phyloP scores from a whole-genome alignment of 2,113 vertebrate species.

The Archilochus colubris region DNA sequence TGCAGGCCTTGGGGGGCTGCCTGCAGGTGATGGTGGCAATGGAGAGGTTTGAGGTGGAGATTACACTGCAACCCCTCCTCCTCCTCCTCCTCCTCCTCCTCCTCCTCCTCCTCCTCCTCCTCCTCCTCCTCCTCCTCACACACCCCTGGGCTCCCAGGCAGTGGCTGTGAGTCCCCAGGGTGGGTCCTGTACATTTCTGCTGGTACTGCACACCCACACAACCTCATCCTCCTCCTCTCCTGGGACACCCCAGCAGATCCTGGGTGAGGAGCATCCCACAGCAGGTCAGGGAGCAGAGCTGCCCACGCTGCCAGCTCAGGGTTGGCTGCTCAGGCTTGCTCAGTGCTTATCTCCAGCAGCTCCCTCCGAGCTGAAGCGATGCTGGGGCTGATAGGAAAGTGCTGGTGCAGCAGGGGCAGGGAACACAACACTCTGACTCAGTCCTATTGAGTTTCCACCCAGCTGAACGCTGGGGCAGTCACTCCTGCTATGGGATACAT shows the following conservation, averaged over 20 bases:
- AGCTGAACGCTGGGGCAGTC: neutral
- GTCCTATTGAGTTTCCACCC: neutral
- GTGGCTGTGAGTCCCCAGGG: rapidly evolving
- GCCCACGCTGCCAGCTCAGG: rapidly evolving
- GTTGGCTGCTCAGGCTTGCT: neutral
- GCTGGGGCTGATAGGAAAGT: neutral
- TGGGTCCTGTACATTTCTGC: neutral
- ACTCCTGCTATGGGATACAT: neutral
- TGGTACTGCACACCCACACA: neutral
- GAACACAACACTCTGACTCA: neutral
- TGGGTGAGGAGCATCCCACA: neutral
- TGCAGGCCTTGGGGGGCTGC: neutral
- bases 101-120: neutral
- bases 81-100: neutral
- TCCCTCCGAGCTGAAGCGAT: neutral
- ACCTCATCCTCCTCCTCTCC: neutral
- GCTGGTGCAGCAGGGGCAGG: slow-evolving; percentile 9
- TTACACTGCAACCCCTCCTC: rapidly evolving
- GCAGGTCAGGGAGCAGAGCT: neutral
- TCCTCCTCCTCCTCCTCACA: neutral
- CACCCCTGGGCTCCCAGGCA: rapidly evolving
- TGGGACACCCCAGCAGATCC: rapidly evolving
- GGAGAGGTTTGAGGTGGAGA: neutral
- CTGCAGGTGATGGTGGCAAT: neutral
- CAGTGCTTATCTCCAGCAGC: neutral